Evolutionary conservation across 1,140 invertebrate genomes (phyloP), one percentile per base, ranked within the genome.

Genomic region (Calephelis nemesis): DNA sequence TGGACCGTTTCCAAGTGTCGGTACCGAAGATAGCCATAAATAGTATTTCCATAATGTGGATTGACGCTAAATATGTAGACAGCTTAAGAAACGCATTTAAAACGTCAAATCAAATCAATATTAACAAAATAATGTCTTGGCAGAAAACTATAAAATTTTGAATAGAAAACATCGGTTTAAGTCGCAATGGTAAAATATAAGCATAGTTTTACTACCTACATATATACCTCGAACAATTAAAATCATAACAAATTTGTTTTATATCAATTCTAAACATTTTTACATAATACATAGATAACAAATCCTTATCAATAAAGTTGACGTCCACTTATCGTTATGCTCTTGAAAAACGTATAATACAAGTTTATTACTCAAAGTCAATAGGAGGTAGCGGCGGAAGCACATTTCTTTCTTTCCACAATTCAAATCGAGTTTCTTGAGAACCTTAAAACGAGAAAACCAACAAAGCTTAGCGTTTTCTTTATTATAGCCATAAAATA

Each of bases 401-500:
- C 64, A 52, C 60, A 62, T 64, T 73, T 70, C 60, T 70, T 50
- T 62, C 65, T 63, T 68, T 50, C 63, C 72, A 73, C 68, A 67
- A 62, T 65, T 70, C 65, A 70, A 73, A 73, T 73, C 65, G 62
- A 52, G 68, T 68, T 69, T 73, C 68, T 68, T 63, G 68, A 70
- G 72, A 73, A 70, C 67, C 72, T 73, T 65, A 7, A 65, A 70
- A 67, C 67, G 68, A 70, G 62, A 70, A 73, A 73, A 65, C 62
- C 72, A 73, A 70, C 68, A 73, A 73, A 68, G 72, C 70, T 73
- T 70, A 70, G 65, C 65, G 67, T 73, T 73, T 70, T 64, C 67
- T 62, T 70, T 62, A 70, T 63, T 52, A 65, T 45, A 60, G 52
- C 15, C 60, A 47, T 67, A 68, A 70, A 73, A 70, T 58, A 58